These are phyloP conservation scores for Synanthedon tipuliformis DNA, from an alignment of 2,888 invertebrate genomes.

Conservation along the genomic window DNA sequence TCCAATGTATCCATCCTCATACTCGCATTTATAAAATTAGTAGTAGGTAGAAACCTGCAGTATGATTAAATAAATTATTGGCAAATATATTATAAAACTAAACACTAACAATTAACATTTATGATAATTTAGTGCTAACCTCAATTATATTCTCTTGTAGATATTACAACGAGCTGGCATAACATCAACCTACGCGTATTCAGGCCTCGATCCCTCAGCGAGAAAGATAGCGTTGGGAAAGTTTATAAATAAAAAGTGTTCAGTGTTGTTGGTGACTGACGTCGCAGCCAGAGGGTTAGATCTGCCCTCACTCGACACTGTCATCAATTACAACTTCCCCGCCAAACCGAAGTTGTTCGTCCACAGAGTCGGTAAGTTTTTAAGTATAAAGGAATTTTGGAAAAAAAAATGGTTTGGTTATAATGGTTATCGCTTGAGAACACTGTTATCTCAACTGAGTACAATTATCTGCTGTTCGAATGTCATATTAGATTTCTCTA, in stretches of 20 bases:
- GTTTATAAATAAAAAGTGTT: constrained; percentile 83
- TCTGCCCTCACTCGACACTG: constrained; percentile 94
- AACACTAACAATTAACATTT: too few relatives aligned
- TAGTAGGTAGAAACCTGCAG: too few relatives aligned
- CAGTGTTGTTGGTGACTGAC: constrained; percentile 94
- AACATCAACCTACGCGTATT: constrained; percentile 91
- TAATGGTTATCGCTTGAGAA: too few relatives aligned
- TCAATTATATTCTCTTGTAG: constrained; percentile 34
- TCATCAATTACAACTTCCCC: constrained; percentile 97
- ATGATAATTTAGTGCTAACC: too few relatives aligned
- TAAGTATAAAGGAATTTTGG: background rate
- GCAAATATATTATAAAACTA: too few relatives aligned
- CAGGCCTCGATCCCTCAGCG: constrained; percentile 93
- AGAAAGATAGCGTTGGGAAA: constrained; percentile 94
- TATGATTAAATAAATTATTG: too few relatives aligned
- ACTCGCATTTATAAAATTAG: too few relatives aligned
- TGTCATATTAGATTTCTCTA: too few relatives aligned
- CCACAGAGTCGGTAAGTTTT: constrained; percentile 92
- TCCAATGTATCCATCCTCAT: too few relatives aligned
- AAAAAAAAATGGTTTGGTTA: background rate
- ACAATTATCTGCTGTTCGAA: too few relatives aligned
- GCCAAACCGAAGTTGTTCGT: constrained; percentile 97
- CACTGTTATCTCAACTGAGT: too few relatives aligned
- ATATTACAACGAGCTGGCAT: constrained; percentile 81
- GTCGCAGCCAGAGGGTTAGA: constrained; percentile 98